Percentiles rank a stretch among this genome's conserved stretches.
Conservation (phyloP, 2,797 vertebrate genomes). For the Characodon lateralis region DNA sequence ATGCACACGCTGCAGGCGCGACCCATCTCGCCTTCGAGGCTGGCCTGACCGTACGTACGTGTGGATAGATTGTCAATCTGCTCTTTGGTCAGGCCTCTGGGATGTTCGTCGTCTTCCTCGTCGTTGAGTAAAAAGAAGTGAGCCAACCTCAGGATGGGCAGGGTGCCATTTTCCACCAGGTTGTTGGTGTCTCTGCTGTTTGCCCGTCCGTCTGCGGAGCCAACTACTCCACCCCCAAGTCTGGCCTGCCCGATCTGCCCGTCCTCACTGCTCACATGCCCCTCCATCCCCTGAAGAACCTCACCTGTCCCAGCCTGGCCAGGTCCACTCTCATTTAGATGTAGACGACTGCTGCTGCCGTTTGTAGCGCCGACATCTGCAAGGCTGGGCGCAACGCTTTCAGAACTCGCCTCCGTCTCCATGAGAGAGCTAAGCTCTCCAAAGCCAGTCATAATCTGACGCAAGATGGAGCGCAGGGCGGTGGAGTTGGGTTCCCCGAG, state of each 20-base stretch:
- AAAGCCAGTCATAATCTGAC: constrained; percentile 95
- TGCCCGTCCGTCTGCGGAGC: constrained; percentile 70
- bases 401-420: constrained; percentile 91
- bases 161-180: constrained; percentile 88
- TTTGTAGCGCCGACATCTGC: constrained; percentile 51
- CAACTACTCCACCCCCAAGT: constrained; percentile 60
- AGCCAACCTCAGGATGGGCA: constrained; percentile 91
- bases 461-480: constrained; percentile 89
- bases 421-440: constrained; percentile 93
- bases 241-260: constrained; percentile 68
- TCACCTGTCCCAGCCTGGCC: constrained; percentile 46
- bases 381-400: constrained; percentile 73
- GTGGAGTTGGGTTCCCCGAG: constrained; percentile 90
- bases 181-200: constrained; percentile 85
- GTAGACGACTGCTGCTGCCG: constrained; percentile 52
- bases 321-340: constrained; percentile 60
- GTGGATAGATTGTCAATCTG: constrained; percentile 98
- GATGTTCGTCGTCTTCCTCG: constrained; percentile 87
- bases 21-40: constrained; percentile 85
- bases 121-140: constrained; percentile 94
- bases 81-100: constrained; percentile 94
- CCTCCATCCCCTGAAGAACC: constrained; percentile 62
- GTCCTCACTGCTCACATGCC: constrained; percentile 57
- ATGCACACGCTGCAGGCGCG: constrained; percentile 94
- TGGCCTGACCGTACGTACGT: constrained; percentile 88